phyloP scores from a whole-genome alignment of 2,888 invertebrate genomes.

The Margaritifera margaritifera region DNA sequence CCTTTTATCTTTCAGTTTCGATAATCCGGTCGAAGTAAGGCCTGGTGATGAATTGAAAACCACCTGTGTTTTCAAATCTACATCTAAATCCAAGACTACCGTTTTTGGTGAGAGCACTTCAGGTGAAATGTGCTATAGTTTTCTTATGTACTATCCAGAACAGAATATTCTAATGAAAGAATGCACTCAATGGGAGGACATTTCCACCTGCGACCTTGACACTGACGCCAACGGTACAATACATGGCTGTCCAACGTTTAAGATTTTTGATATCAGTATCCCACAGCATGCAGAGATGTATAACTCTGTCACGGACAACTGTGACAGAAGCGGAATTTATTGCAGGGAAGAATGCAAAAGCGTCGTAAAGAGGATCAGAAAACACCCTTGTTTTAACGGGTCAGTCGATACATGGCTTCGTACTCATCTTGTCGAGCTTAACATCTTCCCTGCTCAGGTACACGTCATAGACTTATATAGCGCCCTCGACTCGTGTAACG shows the following conservation, averaged over 20 bases:
- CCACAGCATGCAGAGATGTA: constrained; percentile 12
- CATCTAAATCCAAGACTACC: constrained; percentile 20
- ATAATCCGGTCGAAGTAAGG: constrained; percentile 31
- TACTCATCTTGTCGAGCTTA: no score
- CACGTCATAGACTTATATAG: no score
- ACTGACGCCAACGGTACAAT: not conserved
- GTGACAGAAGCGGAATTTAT: constrained; percentile 5
- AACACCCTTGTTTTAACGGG: constrained; percentile 34
- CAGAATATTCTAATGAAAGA: constrained; percentile 14
- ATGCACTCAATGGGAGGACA: constrained; percentile 6
- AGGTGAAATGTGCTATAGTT: constrained; percentile 61
- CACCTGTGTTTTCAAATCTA: constrained; percentile 42
- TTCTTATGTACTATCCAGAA: constrained; percentile 50
- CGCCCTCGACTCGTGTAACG: no score
- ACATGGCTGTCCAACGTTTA: no score
- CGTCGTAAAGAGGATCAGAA: constrained; percentile 18
- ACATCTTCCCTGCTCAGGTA: no score
- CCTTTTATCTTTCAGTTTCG: constrained; percentile 24
- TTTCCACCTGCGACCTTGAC: constrained; percentile 10
- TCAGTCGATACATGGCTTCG: constrained; percentile 13
- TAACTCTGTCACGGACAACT: constrained; percentile 14
- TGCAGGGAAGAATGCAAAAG: constrained; percentile 33
- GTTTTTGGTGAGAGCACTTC: constrained; percentile 47
- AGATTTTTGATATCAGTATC: no score
- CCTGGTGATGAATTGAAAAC: constrained; percentile 46